Evolutionary conservation across 1,140 invertebrate genomes (phyloP).

Genomic region (Drosophila kohkoa): DNA sequence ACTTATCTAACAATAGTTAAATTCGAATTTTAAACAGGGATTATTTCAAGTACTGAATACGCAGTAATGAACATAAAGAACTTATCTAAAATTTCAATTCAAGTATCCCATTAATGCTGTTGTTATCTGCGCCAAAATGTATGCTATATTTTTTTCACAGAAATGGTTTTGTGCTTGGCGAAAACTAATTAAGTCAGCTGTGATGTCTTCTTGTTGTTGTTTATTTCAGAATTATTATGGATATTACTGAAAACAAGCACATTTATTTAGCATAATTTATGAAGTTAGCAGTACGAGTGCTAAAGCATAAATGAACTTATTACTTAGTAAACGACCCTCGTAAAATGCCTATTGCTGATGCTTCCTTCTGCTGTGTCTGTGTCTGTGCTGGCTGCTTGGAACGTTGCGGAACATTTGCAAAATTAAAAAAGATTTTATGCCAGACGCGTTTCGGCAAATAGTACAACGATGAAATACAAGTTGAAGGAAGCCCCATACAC

Average conservation of each 20-base stretch:
- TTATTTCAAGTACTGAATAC: too few relatives aligned
- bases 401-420: conserved; percentile 20
- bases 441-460: conserved; percentile 59
- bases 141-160: neutral
- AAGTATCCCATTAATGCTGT: too few relatives aligned
- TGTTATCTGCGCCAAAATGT: neutral
- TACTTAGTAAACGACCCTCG: conserved; percentile 48
- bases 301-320: conserved; percentile 41
- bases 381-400: neutral
- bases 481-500: neutral
- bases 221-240: conserved; percentile 1
- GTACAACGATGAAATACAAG: conserved; percentile 9
- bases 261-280: conserved; percentile 43
- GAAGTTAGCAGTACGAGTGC: conserved; percentile 15
- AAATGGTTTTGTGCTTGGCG: neutral
- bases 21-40: too few relatives aligned
- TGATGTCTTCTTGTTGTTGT: conserved; percentile 14
- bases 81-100: neutral
- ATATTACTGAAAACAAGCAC: conserved; percentile 23
- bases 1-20: too few relatives aligned
- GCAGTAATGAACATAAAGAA: neutral
- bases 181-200: conserved; percentile 29
- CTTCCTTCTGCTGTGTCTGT: neutral
- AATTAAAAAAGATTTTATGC: conserved; percentile 74
- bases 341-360: conserved; percentile 35